These are phyloP conservation scores for Alectoris magna DNA, from an alignment of 2,797 vertebrate genomes.

Conservation along the genomic window DNA sequence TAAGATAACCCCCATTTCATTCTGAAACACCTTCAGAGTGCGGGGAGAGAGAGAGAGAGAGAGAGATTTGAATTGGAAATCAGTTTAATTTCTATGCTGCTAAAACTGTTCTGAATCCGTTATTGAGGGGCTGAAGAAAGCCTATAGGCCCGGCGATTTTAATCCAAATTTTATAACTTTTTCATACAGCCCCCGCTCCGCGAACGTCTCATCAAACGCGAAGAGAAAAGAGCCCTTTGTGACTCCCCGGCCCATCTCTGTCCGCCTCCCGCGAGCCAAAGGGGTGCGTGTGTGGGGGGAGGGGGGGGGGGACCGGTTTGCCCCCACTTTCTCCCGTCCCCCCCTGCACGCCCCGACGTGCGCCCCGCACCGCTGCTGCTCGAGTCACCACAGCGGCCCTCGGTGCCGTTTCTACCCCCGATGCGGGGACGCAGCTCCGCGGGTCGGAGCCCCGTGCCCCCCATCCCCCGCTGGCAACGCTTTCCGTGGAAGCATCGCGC, in stretches of 20 bases:
- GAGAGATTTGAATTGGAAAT: slow-evolving; percentile 90
- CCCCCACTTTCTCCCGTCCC: too few relatives aligned
- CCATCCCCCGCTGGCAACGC: neutral
- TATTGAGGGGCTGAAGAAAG: slow-evolving; percentile 82
- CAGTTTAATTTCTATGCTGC: slow-evolving; percentile 85
- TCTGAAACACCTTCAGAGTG: slow-evolving; percentile 90
- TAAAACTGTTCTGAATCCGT: slow-evolving; percentile 83
- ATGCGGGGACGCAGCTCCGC: too few relatives aligned
- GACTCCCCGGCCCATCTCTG: slow-evolving; percentile 52
- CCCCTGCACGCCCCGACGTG: too few relatives aligned
- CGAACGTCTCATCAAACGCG: slow-evolving; percentile 73
- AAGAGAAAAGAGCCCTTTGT: slow-evolving; percentile 73
- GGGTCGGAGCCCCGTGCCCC: too few relatives aligned
- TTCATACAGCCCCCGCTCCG: slow-evolving; percentile 66
- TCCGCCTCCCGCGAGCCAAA: neutral
- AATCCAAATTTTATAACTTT: slow-evolving; percentile 86
- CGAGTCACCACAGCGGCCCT: too few relatives aligned
- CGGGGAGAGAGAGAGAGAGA: slow-evolving; percentile 74
- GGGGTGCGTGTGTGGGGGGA: too few relatives aligned
- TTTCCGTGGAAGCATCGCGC: slow-evolving; percentile 59
- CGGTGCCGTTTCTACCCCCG: too few relatives aligned
- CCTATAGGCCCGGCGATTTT: slow-evolving; percentile 82
- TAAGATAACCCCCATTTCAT: slow-evolving; percentile 91
- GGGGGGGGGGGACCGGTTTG: too few relatives aligned
- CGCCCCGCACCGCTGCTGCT: too few relatives aligned